These are phyloP conservation scores for Drosophila pachea DNA, from an alignment of 1,140 invertebrate species.

Conservation along the genomic window DNA sequence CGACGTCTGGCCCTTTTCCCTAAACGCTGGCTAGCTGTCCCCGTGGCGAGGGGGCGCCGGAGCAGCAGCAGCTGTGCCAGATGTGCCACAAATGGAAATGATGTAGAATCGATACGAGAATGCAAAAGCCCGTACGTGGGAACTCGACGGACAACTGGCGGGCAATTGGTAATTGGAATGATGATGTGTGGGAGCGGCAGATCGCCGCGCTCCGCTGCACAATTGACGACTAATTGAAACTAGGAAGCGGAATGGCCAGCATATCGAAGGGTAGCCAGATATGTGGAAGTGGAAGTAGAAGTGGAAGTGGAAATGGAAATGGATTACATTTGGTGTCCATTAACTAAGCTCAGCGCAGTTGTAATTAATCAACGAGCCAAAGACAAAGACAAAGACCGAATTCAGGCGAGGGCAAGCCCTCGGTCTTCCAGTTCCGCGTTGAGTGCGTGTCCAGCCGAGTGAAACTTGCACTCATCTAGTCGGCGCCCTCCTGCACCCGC, in stretches of 20 bases:
- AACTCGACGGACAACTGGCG: too few species aligned
- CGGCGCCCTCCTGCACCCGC: conserved; percentile 41
- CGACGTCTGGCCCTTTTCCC: conserved; percentile 40
- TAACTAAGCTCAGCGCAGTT: conserved; percentile 40
- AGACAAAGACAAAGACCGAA: conserved; percentile 48
- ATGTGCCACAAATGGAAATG: too few species aligned
- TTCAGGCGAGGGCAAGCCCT: conserved; percentile 27
- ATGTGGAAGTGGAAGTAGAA: conserved; percentile 42
- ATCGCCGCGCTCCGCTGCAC: conserved; percentile 56
- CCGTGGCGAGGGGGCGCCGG: background rate
- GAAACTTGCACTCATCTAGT: conserved; percentile 47
- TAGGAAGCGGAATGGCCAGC: conserved; percentile 53
- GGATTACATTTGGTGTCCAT: conserved; percentile 60
- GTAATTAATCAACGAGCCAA: conserved; percentile 59
- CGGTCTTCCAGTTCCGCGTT: conserved; percentile 49
- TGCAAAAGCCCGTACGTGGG: too few species aligned
- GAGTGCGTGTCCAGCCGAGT: conserved; percentile 44
- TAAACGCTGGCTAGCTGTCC: background rate
- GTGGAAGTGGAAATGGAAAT: conserved; percentile 38
- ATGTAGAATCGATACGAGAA: too few species aligned
- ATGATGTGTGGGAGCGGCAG: background rate
- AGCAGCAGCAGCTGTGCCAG: conserved; percentile 11
- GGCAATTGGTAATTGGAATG: too few species aligned
- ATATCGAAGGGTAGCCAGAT: too few species aligned
- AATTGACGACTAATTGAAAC: conserved; percentile 68